Conservation (phyloP, 2,797 vertebrate species). For the Pelochelys cantorii region DNA sequence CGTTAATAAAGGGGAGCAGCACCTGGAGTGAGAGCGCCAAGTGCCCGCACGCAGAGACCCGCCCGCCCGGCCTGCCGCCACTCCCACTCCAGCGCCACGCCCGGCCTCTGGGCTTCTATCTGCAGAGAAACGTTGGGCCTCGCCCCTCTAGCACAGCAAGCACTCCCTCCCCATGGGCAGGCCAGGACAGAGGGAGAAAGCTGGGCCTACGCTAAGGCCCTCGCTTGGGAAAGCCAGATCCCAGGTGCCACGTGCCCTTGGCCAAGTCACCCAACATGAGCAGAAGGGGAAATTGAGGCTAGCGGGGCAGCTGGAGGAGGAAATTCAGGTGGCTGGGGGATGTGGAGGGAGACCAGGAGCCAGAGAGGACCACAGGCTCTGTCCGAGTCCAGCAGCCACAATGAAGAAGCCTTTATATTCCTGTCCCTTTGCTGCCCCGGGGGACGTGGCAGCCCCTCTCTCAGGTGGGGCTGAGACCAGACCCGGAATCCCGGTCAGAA, state of each 20-base stretch:
- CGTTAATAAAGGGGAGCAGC: no score
- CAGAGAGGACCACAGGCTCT: not conserved
- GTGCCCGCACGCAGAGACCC: no score
- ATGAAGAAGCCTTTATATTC: not conserved
- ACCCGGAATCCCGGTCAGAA: not conserved
- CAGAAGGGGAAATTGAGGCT: no score
- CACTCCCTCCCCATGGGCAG: not conserved
- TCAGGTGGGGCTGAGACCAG: not conserved
- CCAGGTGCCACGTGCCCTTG: not conserved
- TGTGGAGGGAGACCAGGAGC: not conserved
- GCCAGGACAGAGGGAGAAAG: not conserved
- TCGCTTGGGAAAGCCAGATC: not conserved
- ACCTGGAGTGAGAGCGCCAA: no score
- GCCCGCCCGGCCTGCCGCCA: not conserved
- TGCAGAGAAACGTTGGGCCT: not conserved
- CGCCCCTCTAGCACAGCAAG: no score
- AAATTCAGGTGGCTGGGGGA: not conserved
- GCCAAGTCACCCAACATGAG: not conserved
- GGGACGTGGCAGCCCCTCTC: not conserved
- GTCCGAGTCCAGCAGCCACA: not conserved
- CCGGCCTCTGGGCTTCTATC: not conserved
- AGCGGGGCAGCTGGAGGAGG: not conserved
- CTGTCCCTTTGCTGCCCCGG: not conserved
- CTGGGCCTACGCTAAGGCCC: not conserved
- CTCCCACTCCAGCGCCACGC: not conserved